A percentile compares a stretch with the other conserved stretches of the same genome.
Evolutionary conservation across 2,113 vertebrate genomes (phyloP).

Genomic region (Aplodontia rufa): DNA sequence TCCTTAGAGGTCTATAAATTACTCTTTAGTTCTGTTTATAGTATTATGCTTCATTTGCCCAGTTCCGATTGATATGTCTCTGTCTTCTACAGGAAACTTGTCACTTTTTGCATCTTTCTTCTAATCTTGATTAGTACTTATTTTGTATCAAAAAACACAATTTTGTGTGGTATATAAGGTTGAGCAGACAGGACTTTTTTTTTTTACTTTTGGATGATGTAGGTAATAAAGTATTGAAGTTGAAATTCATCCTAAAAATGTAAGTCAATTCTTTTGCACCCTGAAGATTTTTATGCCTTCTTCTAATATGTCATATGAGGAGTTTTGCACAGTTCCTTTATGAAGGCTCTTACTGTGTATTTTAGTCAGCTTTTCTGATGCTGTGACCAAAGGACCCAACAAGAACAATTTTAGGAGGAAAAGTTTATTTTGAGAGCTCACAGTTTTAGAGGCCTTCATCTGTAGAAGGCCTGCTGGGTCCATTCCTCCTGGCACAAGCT

Average conservation of each 20-base stretch:
- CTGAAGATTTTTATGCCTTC: neutral
- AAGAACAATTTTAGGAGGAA: too few species aligned
- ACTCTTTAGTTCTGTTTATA: neutral
- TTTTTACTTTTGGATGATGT: neutral
- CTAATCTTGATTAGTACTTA: neutral
- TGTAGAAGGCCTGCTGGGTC: too few species aligned
- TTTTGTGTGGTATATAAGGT: neutral
- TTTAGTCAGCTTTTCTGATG: too few species aligned
- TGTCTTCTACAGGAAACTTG: neutral
- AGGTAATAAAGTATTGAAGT: neutral
- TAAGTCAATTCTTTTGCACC: neutral
- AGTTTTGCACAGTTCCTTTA: neutral
- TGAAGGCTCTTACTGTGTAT: neutral
- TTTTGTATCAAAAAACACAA: neutral
- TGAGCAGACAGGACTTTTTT: neutral
- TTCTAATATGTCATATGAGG: neutral
- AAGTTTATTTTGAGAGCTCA: too few species aligned
- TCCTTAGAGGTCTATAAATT: neutral
- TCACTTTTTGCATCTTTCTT: neutral
- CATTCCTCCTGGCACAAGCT: too few species aligned
- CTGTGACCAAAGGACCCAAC: too few species aligned
- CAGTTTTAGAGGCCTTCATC: too few species aligned
- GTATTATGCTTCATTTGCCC: neutral
- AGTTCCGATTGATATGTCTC: neutral
- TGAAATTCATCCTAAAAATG: neutral